Evolutionary conservation across 2,797 vertebrate species (phyloP).

Genomic region (Sebastes iracundus): DNA sequence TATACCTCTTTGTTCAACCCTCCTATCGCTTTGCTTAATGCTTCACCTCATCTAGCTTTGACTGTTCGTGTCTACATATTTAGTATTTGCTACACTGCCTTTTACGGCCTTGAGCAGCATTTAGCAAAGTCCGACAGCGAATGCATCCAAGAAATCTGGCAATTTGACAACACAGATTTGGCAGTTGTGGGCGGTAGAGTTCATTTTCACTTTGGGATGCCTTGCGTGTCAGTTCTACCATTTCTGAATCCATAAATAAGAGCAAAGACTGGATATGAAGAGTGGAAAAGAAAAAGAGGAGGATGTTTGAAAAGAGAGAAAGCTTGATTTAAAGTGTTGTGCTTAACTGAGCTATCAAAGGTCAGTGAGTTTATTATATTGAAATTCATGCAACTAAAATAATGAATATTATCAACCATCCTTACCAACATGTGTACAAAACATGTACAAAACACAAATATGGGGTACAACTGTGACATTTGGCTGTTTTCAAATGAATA

Average conservation of each 20-base stretch:
- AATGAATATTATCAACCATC: neutral
- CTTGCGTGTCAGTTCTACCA: constrained; percentile 26
- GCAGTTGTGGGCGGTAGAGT: constrained; percentile 35
- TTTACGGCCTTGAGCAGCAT: constrained; percentile 12
- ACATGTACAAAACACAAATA: constrained; percentile 18
- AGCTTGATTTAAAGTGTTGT: neutral
- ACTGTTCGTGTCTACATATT: neutral
- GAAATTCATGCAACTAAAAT: neutral
- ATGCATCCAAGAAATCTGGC: constrained; percentile 49
- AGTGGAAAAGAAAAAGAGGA: neutral
- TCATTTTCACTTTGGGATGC: constrained; percentile 47
- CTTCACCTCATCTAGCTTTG: neutral
- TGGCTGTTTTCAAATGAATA: neutral
- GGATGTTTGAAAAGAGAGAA: constrained; percentile 1
- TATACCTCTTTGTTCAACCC: neutral
- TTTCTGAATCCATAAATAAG: constrained; percentile 56
- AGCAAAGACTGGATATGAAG: neutral
- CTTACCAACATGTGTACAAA: constrained; percentile 12
- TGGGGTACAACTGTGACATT: neutral
- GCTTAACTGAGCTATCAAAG: neutral
- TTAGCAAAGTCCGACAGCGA: constrained; percentile 38
- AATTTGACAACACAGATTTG: constrained; percentile 54
- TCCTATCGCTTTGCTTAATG: neutral
- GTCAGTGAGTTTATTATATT: neutral
- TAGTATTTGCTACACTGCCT: neutral